Evolutionary conservation across 2,113 vertebrate species (phyloP), one percentile per base, ranked within the genome.

Genomic region (Pithys albifrons): DNA sequence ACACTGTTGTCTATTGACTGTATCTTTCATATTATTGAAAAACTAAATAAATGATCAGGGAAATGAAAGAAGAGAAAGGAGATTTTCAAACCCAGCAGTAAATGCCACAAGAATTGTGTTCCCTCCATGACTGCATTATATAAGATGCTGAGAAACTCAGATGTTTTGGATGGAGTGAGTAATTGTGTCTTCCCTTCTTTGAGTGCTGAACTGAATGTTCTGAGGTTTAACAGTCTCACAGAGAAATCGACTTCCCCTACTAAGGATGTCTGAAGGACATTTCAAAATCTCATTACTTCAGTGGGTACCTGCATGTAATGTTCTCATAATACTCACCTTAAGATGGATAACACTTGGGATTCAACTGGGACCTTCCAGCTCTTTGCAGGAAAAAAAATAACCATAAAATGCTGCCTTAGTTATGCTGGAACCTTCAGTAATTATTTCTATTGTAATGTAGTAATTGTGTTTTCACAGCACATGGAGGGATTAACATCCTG

Each of bases 401-500:
- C 23, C 35, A 57, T 33, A 35, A 75, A 85, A 70, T 29, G 13
- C 39, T 83, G 49, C 24, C 24, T 76, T 37, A 35, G 28, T 80
- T 78, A 28, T 7, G 49, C 31, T 73, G 52, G 16, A 58, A 79
- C 25, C n/a, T 73, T 33, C 79, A 70, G 37, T 65, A 91, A 93
- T 94, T 80, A 73, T 91, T 93, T 88, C 69, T 59, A 7, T 83
- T 88, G 55, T 80, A 80, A 88, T 82, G 29, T 48, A 59, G 74
- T 67, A 88, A 89, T 85, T 91, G 67, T 89, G 43, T 86, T 91
- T 95, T 46, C 70, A 66, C n/a, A 22, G 61, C 33, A 94, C 33
- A 48, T 18, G 61, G 33, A 85, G 6, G 55, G 77, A 93, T 94
- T 96, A 96, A 59, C 57, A 77, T 66, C 57, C 65, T 81, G 81